Percentiles rank a stretch among this genome's conserved stretches.
Conservation (phyloP, 1,140 invertebrate species). For the Catajapyx aquilonaris region DNA sequence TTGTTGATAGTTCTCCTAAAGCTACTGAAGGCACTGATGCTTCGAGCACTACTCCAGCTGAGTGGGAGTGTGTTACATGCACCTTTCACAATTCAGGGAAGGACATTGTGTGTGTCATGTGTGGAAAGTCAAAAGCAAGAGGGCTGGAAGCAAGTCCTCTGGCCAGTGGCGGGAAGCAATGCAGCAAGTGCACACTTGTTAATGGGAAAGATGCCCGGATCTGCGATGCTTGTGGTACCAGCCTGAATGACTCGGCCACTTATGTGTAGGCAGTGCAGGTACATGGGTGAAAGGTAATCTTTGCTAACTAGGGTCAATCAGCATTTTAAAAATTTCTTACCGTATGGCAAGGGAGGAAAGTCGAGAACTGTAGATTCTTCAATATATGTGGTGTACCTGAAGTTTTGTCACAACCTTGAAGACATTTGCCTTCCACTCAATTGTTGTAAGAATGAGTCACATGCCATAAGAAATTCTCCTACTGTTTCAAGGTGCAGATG, state of each 20-base stretch:
- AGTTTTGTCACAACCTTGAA: too few species aligned
- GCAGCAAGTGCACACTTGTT: conserved; percentile 55
- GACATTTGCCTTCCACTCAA: too few species aligned
- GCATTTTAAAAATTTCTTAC: too few species aligned
- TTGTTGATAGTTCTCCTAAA: not conserved
- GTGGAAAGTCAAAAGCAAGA: conserved; percentile 35
- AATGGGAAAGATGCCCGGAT: conserved; percentile 39
- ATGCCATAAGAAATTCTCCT: too few species aligned
- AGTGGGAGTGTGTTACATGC: conserved; percentile 47
- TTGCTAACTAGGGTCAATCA: too few species aligned
- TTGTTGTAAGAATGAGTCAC: too few species aligned
- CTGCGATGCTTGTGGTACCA: conserved; percentile 44
- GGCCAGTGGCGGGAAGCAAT: conserved; percentile 49
- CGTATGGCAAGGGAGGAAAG: too few species aligned
- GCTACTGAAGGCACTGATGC: not conserved
- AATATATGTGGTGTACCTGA: too few species aligned
- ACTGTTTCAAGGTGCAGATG: too few species aligned
- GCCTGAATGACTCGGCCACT: conserved; percentile 50
- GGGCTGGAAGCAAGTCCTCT: conserved; percentile 39
- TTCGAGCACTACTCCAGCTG: conserved; percentile 7
- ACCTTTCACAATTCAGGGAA: conserved; percentile 38
- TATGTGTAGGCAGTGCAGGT: conserved; percentile 32
- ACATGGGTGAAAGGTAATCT: too few species aligned
- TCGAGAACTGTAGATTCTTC: too few species aligned
- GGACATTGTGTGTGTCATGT: conserved; percentile 50